phyloP scores from a whole-genome alignment of 1,140 invertebrate genomes.

The Apis mellifera region Amel_HAv3.1 CM009946.2:2939501-2940000 shows the following conservation, averaged over 20 bases:
- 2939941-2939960: not conserved
- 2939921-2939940: conserved; percentile 8
- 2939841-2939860: conserved; percentile 10
- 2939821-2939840: conserved; percentile 28
- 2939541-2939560: too few species aligned
- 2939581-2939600: too few species aligned
- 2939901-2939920: not conserved
- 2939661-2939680: too few species aligned
- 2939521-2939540: too few species aligned
- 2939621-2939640: too few species aligned
- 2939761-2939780: not conserved
- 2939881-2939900: conserved; percentile 53
- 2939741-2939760: too few species aligned
- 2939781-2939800: conserved; percentile 12
- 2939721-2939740: too few species aligned
- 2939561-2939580: too few species aligned
- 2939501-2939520: too few species aligned
- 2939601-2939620: too few species aligned
- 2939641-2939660: too few species aligned
- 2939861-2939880: conserved; percentile 60
- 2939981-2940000: conserved; percentile 33
- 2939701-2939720: not conserved
- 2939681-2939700: not conserved
- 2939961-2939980: conserved; percentile 14
- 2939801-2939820: conserved; percentile 16